Evolutionary conservation across 2,113 vertebrate species (phyloP).

Genomic region (Aptenodytes patagonicus): DNA sequence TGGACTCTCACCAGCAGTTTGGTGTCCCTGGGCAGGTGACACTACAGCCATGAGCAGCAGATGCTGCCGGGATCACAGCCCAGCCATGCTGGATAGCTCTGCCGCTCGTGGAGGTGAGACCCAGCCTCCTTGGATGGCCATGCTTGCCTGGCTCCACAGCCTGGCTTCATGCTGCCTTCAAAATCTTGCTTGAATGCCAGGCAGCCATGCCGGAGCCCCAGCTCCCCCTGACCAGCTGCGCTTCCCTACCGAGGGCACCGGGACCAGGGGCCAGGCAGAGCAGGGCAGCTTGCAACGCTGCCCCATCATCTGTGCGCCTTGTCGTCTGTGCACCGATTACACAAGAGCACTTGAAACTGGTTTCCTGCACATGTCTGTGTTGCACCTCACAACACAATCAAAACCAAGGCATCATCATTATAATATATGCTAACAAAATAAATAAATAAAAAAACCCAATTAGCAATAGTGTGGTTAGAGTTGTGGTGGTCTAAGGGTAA

Average conservation of each 20-base stretch:
- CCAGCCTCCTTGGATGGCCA: background rate
- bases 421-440: background rate
- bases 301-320: background rate
- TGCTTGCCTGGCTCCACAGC: background rate
- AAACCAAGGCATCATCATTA: background rate
- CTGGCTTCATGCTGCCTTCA: background rate
- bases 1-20: background rate
- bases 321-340: accelerated
- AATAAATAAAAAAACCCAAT: background rate
- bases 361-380: background rate
- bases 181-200: background rate
- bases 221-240: background rate
- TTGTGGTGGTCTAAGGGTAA: background rate
- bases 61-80: background rate
- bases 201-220: background rate
- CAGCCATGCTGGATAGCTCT: background rate
- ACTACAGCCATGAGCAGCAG: background rate
- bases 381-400: background rate
- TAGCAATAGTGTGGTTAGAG: background rate
- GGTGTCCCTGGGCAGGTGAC: background rate
- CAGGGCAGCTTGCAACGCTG: accelerated
- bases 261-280: accelerated
- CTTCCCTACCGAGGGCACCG: accelerated
- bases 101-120: accelerated
- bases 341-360: background rate